phyloP scores from a whole-genome alignment of 2,113 vertebrate genomes.

The Melanerpes aurifrons region DNA sequence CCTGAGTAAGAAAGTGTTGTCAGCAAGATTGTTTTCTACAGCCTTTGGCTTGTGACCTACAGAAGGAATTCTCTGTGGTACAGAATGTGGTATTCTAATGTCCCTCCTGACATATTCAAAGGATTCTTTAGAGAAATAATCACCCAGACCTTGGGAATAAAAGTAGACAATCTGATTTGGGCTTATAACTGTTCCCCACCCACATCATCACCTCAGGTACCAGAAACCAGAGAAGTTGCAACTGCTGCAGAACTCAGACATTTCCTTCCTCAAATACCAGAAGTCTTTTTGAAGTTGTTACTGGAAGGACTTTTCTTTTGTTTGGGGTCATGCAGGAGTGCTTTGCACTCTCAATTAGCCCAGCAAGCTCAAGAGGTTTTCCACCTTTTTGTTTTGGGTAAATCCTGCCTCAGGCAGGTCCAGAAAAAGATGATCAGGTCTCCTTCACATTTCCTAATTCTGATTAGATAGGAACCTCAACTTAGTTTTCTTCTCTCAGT shows the following conservation, averaged over 20 bases:
- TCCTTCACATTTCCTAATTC: neutral
- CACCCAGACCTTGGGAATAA: accelerated
- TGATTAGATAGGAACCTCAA: neutral
- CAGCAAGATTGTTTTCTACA: neutral
- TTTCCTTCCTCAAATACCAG: neutral
- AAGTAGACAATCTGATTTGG: accelerated
- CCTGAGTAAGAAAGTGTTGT: neutral
- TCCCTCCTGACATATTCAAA: neutral
- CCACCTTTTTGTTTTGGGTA: neutral
- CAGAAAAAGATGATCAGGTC: neutral
- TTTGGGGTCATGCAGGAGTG: neutral
- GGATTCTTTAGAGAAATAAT: neutral
- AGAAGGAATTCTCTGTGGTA: neutral
- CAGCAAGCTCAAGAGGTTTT: neutral
- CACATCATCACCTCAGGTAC: neutral
- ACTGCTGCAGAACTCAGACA: neutral
- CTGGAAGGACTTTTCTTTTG: neutral
- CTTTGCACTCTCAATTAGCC: neutral
- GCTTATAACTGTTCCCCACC: neutral
- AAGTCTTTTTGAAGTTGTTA: neutral
- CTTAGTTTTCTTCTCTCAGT: neutral
- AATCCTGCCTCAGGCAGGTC: neutral
- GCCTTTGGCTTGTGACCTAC: neutral
- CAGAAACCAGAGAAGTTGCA: neutral
- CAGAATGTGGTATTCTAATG: neutral